Evolutionary conservation across 2,888 invertebrate genomes (phyloP).

Genomic region (Rhamphomyia laevipes): DNA sequence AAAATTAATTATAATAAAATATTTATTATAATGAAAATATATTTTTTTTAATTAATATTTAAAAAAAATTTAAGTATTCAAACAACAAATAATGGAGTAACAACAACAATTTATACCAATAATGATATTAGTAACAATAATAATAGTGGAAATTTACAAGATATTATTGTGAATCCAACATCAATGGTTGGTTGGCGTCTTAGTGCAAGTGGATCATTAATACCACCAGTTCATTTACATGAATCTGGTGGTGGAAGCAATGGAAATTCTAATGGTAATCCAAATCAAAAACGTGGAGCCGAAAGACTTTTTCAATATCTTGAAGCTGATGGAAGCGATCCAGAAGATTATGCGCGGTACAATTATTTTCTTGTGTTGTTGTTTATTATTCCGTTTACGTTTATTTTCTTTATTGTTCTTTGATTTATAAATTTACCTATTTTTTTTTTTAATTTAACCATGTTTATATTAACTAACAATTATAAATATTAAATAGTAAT

Average conservation of each 20-base stretch:
- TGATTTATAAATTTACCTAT: background rate
- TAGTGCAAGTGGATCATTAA: conserved; percentile 36
- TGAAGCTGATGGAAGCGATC: conserved; percentile 61
- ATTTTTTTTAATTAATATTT: no score
- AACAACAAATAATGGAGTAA: conserved; percentile 29
- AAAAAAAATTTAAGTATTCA: background rate
- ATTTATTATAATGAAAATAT: no score
- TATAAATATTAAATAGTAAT: no score
- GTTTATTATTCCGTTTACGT: background rate
- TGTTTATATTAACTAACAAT: no score
- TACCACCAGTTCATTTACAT: conserved; percentile 34
- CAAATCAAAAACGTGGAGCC: conserved; percentile 46
- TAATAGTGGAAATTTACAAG: conserved; percentile 32
- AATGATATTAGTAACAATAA: conserved; percentile 17
- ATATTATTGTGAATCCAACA: conserved; percentile 34
- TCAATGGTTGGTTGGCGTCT: conserved; percentile 38
- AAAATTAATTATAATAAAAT: no score
- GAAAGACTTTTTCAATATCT: conserved; percentile 60
- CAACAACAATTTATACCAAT: background rate
- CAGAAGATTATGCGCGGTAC: conserved; percentile 41
- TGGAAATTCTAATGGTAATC: conserved; percentile 30
- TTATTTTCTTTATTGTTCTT: background rate
- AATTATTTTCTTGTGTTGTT: conserved; percentile 8
- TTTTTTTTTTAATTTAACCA: background rate
- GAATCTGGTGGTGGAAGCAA: conserved; percentile 14